These are phyloP conservation scores for Blennius ocellaris DNA, from an alignment of 2,113 vertebrate species.

Conservation along the genomic window DNA sequence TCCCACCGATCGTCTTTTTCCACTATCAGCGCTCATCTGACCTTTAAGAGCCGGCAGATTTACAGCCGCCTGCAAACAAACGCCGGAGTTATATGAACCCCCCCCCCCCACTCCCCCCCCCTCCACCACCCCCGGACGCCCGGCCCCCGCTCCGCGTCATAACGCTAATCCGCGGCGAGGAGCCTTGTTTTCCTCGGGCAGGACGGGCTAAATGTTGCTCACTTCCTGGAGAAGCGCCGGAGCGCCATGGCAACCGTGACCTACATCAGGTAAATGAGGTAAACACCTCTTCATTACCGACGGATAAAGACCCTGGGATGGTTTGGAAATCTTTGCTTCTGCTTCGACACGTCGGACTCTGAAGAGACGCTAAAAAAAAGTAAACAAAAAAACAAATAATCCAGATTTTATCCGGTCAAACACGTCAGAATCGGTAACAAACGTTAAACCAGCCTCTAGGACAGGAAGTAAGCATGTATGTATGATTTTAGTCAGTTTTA, in stretches of 20 bases:
- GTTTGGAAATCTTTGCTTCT: not conserved
- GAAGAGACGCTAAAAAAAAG: no score
- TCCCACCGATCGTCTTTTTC: conserved; percentile 11
- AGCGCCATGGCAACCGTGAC: conserved; percentile 56
- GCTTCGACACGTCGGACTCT: not conserved
- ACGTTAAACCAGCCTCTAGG: no score
- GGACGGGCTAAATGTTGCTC: conserved; percentile 62
- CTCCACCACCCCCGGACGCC: no score
- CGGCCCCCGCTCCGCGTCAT: not conserved
- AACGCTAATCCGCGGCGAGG: not conserved
- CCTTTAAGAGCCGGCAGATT: conserved; percentile 18
- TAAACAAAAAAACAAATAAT: no score
- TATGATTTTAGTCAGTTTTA: no score
- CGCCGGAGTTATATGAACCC: not conserved
- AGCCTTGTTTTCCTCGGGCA: conserved; percentile 28
- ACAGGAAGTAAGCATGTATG: no score
- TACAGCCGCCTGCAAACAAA: conserved; percentile 14
- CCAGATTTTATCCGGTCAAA: no score
- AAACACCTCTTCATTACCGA: conserved; percentile 21
- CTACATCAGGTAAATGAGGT: conserved; percentile 21
- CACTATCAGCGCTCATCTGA: conserved; percentile 13
- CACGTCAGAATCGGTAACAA: no score
- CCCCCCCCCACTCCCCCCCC: no score
- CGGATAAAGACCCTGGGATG: not conserved
- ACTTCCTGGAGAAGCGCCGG: conserved; percentile 67